phyloP scores from a whole-genome alignment of 2,113 vertebrate species.

The Centropus unirufus region DNA sequence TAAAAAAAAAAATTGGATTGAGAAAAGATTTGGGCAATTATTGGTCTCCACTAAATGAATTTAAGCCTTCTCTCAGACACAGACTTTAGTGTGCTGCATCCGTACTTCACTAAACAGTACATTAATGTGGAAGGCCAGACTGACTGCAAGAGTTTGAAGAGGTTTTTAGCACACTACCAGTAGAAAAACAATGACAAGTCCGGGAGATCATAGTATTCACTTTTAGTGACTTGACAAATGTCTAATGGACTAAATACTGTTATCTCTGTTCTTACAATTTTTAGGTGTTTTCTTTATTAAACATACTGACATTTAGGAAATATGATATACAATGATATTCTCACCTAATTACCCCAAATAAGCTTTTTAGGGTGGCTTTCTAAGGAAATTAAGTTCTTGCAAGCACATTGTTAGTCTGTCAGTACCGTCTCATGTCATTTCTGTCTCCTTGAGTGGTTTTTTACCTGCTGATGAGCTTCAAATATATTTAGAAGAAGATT shows the following conservation, averaged over 20 bases:
- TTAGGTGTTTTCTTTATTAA: neutral
- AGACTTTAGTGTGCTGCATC: neutral
- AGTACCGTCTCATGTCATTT: neutral
- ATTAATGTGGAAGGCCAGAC: neutral
- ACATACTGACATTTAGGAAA: neutral
- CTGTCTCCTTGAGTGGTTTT: neutral
- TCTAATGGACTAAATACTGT: neutral
- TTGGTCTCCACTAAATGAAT: neutral
- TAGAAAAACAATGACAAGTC: neutral
- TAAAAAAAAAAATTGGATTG: neutral
- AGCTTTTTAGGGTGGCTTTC: neutral
- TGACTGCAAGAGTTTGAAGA: neutral
- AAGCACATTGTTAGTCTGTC: neutral
- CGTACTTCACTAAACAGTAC: neutral
- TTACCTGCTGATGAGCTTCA: neutral
- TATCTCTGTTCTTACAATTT: neutral
- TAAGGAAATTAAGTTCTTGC: neutral
- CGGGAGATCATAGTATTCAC: neutral
- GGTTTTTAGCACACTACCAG: neutral
- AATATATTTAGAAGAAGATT: neutral
- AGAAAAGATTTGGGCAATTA: neutral
- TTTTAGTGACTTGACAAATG: neutral
- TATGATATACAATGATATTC: neutral
- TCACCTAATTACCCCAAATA: neutral
- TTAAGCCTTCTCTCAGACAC: constrained; percentile 4